Evolutionary conservation across 2,888 invertebrate species (phyloP), one percentile per base, ranked within the genome.

Genomic region (Lamellibrachia columna): DNA sequence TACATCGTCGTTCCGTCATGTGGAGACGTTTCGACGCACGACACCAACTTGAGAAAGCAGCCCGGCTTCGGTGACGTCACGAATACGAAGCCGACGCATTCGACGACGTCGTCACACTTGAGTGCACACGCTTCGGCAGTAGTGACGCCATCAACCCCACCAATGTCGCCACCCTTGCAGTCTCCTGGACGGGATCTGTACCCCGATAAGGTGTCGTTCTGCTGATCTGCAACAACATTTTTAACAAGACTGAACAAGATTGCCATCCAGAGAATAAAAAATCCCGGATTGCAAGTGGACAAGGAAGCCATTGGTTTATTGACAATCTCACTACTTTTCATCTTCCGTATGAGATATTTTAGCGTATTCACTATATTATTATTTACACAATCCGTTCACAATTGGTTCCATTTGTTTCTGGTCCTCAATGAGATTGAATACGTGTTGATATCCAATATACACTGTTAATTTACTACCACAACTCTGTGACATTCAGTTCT

Each of bases 1-100:
- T 75, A 75, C 75, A 75, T 75, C 75, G 22, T 15, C 22, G 75
- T n/a, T 11, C 75, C 75, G 15, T 11, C 22, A 15, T 75, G 15
- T 15, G 75, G 75, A 75, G 75, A 75, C 75, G 75, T 75, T 11
- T 75, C n/a, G 75, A 75, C 75, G 75, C 75, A 75, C 75, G 75
- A 75, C n/a, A 75, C 75, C 75, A 75, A 75, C 75, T 75, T 75
- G 6, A 75, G 75, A 75, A 22, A 75, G n/a, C 75, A 75, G 2
- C 15, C 22, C 15, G 22, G 15, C n/a, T 75, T 75, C 1, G 15
- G 6, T 22, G 22, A 22, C 22, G 75, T 75, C 75, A 75, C 75
- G 75, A 22, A 75, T 22, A 75, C 75, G 22, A 75, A 75, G 22
- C 75, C 75, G 75, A 75, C 75, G 75, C 75, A 75, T 75, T 75